phyloP scores from a whole-genome alignment of 2,888 invertebrate genomes.

The Temnothorax unifasciatus region DNA sequence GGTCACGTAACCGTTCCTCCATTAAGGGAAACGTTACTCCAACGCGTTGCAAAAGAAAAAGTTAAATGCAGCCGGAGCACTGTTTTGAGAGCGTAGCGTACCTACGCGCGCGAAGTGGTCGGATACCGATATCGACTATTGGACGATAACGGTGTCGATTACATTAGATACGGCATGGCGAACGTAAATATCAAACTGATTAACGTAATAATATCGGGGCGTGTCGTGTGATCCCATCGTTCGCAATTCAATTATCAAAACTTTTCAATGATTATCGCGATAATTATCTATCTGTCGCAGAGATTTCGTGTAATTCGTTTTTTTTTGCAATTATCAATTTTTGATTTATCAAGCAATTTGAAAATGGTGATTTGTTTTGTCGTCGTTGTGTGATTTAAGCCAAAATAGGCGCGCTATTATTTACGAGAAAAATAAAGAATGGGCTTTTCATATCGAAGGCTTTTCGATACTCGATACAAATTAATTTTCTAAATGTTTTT shows the following conservation, averaged over 20 bases:
- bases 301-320: too few relatives aligned
- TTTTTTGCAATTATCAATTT: neutral
- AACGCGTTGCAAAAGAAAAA: slow-evolving; percentile 24
- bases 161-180: slow-evolving; percentile 1
- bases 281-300: too few relatives aligned
- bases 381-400: neutral
- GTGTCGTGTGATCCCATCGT: neutral
- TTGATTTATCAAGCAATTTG: neutral
- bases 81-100: slow-evolving; percentile 14
- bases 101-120: neutral
- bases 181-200: slow-evolving; percentile 38
- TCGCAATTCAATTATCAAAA: slow-evolving; percentile 4
- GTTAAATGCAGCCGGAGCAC: slow-evolving; percentile 25
- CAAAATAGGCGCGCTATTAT: neutral
- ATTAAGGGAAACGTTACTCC: slow-evolving; percentile 49
- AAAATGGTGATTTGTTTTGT: neutral
- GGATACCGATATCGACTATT: neutral
- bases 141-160: slow-evolving; percentile 34
- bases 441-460: neutral
- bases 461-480: neutral
- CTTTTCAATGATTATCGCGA: neutral
- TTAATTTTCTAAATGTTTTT: neutral
- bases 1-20: slow-evolving; percentile 50
- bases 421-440: neutral
- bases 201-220: neutral